Conservation (phyloP, 2,113 vertebrate species). For the Zosterops lateralis region DNA sequence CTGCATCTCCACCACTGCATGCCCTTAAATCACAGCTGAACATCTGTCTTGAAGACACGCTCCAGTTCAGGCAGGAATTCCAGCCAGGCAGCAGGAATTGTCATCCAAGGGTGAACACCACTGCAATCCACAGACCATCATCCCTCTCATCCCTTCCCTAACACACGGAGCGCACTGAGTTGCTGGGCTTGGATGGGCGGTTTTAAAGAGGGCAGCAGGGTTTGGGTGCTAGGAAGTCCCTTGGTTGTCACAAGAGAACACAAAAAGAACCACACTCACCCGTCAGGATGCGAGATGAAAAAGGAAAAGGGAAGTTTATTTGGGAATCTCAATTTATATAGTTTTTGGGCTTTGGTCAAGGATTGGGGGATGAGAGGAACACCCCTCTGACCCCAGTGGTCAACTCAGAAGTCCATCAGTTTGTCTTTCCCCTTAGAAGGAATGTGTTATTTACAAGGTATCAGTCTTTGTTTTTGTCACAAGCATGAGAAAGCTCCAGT, state of each 20-base stretch:
- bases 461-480: no score
- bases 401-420: no score
- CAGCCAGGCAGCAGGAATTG: neutral
- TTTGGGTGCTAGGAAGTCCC: neutral
- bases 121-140: rapidly evolving
- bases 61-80: neutral
- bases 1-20: neutral
- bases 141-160: neutral
- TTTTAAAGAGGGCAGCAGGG: neutral
- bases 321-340: no score
- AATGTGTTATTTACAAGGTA: no score
- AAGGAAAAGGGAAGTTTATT: no score
- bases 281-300: no score
- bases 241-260: neutral
- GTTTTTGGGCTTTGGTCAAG: no score
- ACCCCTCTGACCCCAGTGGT: no score
- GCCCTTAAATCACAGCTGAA: neutral
- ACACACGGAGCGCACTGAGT: neutral
- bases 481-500: no score
- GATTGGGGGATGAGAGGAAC: no score
- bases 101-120: rapidly evolving
- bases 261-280: no score
- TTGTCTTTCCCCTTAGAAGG: no score
- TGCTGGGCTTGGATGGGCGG: neutral
- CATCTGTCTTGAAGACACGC: rapidly evolving